Evolutionary conservation across 2,888 invertebrate genomes (phyloP), one percentile per base, ranked within the genome.

Genomic region (Embidobia sp.): DNA sequence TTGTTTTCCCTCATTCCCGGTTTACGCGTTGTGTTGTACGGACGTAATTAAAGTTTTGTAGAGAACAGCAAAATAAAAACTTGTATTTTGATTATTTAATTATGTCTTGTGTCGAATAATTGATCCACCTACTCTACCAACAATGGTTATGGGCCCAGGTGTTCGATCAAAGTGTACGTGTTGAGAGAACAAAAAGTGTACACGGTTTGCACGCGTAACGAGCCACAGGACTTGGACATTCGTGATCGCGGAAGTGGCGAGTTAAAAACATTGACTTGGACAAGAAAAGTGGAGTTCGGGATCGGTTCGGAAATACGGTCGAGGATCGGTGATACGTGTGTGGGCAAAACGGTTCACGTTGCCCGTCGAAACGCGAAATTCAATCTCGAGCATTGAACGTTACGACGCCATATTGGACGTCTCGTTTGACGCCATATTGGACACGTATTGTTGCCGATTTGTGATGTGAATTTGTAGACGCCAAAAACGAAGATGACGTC

Each of bases 101-200:
- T n/a, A n/a, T n/a, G n/a, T n/a, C n/a, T n/a, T n/a, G n/a, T n/a
- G n/a, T n/a, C n/a, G n/a, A n/a, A n/a, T n/a, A n/a, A n/a, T n/a
- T n/a, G n/a, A n/a, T n/a, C n/a, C n/a, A n/a, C n/a, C n/a, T n/a
- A n/a, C n/a, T n/a, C n/a, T n/a, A n/a, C 46, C 10, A 46, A 46
- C 46, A 46, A 46, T 10, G 46, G 46, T 46, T 46, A 46, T 46
- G 46, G 46, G 26, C 46, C 46, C 46, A 46, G 46, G 46, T 13
- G 13, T 19, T 13, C 11, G 13, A 13, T 22, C 11, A n/a, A 22
- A 13, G 22, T 46, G 19, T n/a, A 27, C 3, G 11, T 42, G 8
- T 18, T 22, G 22, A 18, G 10, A 19, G 10, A 22, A 22, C 6
- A 46, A 46, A 35, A 35, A 13, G 11, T 2, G 4, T 7, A 13